Conservation (phyloP, 53 echinoderm and acorn worm species). For the Stichopus horrens region DNA sequence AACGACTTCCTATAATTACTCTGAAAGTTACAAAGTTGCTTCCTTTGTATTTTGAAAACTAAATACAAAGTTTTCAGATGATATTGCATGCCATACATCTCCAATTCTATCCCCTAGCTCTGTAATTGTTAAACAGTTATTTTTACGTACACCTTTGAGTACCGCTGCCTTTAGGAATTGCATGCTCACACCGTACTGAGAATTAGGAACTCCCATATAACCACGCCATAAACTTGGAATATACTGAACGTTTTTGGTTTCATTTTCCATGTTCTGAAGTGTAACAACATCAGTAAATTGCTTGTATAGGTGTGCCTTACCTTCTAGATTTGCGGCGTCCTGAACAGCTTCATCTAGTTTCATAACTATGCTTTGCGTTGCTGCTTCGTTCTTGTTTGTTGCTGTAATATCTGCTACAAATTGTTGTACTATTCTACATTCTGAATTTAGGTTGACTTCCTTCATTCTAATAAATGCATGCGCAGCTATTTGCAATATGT, state of each 20-base stretch:
- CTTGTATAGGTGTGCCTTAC: not conserved
- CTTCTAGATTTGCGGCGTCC: conserved; percentile 6
- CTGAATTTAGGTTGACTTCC: not conserved
- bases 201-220: too few species aligned
- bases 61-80: not conserved
- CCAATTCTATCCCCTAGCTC: not conserved
- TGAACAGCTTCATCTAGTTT: conserved; percentile 20
- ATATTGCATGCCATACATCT: conserved; percentile 15
- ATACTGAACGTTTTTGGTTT: conserved; percentile 10
- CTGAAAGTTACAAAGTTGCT: too few species aligned
- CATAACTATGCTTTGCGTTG: conserved; percentile 5
- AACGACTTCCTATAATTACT: too few species aligned
- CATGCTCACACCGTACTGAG: not conserved
- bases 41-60: conserved; percentile 20
- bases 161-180: not conserved
- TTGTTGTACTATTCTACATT: conserved; percentile 37
- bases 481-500: too few species aligned
- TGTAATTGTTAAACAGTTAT: not conserved
- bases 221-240: conserved; percentile 22
- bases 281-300: conserved; percentile 22
- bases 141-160: not conserved
- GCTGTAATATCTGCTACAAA: conserved; percentile 24
- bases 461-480: conserved; percentile 34
- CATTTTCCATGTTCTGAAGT: not conserved
- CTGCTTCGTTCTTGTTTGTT: not conserved